Evolutionary conservation across 2,113 vertebrate species (phyloP).

Genomic region (Xenopus laevis): DNA sequence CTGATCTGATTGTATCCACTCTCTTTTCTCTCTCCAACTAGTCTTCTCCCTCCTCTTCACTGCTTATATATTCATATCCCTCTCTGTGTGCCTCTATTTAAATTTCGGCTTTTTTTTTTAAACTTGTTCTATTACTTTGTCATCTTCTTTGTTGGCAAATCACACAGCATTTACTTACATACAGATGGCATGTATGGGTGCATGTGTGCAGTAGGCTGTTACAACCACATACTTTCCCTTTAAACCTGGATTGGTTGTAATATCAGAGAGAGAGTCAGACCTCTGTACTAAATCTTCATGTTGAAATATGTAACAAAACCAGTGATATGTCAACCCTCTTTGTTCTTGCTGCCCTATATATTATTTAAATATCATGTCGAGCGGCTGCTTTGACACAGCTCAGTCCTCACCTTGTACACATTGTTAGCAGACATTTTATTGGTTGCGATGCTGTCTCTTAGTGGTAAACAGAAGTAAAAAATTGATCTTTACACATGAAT

Average conservation of each 20-base stretch:
- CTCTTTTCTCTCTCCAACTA: no score
- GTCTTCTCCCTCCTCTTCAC: no score
- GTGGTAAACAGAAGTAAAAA: constrained; percentile 30
- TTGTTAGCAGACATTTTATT: background rate
- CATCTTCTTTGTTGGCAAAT: no score
- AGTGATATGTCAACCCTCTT: background rate
- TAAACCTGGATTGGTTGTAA: background rate
- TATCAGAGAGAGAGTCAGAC: background rate
- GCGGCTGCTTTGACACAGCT: constrained; percentile 11
- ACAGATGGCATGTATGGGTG: no score
- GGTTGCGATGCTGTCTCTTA: constrained; percentile 6
- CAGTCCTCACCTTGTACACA: constrained; percentile 6
- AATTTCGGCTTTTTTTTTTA: no score
- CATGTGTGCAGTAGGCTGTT: no score
- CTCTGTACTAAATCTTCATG: background rate
- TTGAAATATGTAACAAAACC: constrained; percentile 33
- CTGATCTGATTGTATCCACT: no score
- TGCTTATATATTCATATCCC: no score
- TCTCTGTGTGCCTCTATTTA: no score
- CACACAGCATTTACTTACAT: no score
- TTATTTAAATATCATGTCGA: constrained; percentile 38
- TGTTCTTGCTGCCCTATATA: constrained; percentile 28
- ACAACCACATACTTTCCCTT: no score
- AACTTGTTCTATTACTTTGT: no score
- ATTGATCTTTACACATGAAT: constrained; percentile 41